Base-by-base conservation (phyloP, 1,140 invertebrate species). In the Phenacoccus solenopsis region DNA sequence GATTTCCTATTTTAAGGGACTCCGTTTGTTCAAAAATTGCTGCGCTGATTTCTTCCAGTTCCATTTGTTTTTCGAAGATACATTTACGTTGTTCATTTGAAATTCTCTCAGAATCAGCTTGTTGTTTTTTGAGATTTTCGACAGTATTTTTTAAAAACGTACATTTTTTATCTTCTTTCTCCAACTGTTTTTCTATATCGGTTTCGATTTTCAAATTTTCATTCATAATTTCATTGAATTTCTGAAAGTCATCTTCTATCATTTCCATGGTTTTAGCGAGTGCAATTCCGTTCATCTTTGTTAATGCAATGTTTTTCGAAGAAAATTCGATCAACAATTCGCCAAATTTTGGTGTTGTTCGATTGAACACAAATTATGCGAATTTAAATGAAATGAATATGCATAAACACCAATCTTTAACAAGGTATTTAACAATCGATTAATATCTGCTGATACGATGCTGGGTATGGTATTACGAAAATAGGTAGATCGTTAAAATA, bases 91-190 rank as follows among this genome's bases (percentile, higher is more conserved):
- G 59, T 1, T 4, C 22, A 24, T 4, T 27, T 16, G 10, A 64
- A 64, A 64, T 10, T 64, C 16, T 27, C 25, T 64, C 25, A 10
- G 21, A 4, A 25, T 64, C 20, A 10, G 2, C 9, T 10, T 16
- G 25, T 25, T 27, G 59, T 24, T 25, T 64, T 64, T 64, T 64
- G 1, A 64, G 21, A 4, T 64, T 20, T 64, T 24, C 59, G 25
- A 64, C 25, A 5, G 21, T 64, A 22, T 64, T 10, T 64, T 64
- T 24, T 22, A 64, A 25, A 16, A 64, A 64, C 9, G 59, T 64
- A 64, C 59, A 64, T 64, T 64, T 64, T 64, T 25, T 64, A 64
- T 64, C 59, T 27, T 64, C 59, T 27, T 64, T 64, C 25, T 24
- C 59, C 21, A 64, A 24, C 25, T 64, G 22, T 64, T 25, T 64